These are phyloP conservation scores for Asarcornis scutulata DNA, from an alignment of 2,113 vertebrate genomes.

Conservation along the genomic window DNA sequence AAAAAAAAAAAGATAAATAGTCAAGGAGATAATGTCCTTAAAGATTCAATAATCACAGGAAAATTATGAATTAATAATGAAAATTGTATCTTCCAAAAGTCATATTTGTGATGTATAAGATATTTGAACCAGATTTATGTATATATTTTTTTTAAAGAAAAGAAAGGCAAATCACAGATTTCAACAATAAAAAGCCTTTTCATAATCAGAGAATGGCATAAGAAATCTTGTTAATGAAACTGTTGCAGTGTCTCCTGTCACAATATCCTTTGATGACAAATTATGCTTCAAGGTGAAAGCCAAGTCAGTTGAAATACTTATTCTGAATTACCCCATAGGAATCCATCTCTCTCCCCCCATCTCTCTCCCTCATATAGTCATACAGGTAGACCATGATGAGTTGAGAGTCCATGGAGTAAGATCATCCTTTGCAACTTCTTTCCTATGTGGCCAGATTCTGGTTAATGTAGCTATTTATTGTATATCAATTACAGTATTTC, in stretches of 20 bases:
- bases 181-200: conserved; percentile 9
- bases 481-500: neutral
- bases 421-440: neutral
- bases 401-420: neutral
- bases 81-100: neutral
- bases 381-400: neutral
- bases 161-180: neutral
- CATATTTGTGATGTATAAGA: neutral
- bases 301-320: conserved; percentile 15
- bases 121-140: neutral
- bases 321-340: conserved; percentile 3
- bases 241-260: conserved; percentile 24
- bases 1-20: neutral
- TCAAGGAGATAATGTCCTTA: neutral
- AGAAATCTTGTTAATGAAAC: conserved; percentile 40
- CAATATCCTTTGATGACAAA: conserved; percentile 53
- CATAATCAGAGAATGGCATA: conserved; percentile 1
- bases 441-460: neutral
- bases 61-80: neutral
- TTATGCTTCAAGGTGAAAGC: conserved; percentile 41
- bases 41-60: neutral
- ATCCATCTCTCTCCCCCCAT: neutral
- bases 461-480: neutral
- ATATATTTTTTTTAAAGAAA: neutral
- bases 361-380: neutral